Evolutionary conservation across 2,888 invertebrate species (phyloP).

Genomic region (Corythucha ciliata): DNA sequence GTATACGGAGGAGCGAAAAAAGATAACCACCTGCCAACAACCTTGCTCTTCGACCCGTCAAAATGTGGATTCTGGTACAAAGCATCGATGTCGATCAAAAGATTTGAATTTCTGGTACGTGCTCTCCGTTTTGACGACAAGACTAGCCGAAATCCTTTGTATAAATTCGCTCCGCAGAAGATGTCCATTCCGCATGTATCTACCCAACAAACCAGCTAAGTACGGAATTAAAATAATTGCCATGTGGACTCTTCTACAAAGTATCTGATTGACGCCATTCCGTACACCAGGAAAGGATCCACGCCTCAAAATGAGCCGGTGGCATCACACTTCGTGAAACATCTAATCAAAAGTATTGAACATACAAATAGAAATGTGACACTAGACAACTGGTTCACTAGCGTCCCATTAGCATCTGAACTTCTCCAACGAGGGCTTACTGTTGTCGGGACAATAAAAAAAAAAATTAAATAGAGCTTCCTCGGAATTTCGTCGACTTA

Average conservation of each 20-base stretch:
- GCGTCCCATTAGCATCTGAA: slow-evolving; percentile 30
- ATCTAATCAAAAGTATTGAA: slow-evolving; percentile 14
- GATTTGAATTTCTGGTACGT: slow-evolving; percentile 5
- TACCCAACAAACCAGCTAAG: slow-evolving; percentile 34
- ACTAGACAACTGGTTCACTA: slow-evolving; percentile 28
- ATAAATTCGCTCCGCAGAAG: slow-evolving; percentile 27
- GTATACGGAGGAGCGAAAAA: too few relatives aligned
- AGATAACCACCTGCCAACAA: slow-evolving; percentile 3
- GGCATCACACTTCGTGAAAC: slow-evolving; percentile 15
- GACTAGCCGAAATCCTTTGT: not conserved
- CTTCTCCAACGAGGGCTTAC: slow-evolving; percentile 27
- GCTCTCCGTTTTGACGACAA: slow-evolving; percentile 16
- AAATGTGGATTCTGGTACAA: slow-evolving; percentile 1
- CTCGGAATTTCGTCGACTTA: slow-evolving; percentile 35
- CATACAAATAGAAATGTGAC: slow-evolving; percentile 29
- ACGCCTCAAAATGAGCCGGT: not conserved
- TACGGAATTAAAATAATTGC: slow-evolving; percentile 33
- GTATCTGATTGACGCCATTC: slow-evolving; percentile 21
- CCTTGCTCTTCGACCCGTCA: not conserved
- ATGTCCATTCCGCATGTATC: slow-evolving; percentile 34
- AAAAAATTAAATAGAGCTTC: slow-evolving; percentile 37
- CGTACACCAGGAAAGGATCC: slow-evolving; percentile 23
- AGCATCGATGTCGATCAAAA: not conserved
- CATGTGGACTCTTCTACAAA: slow-evolving; percentile 6
- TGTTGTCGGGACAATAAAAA: slow-evolving; percentile 26